Evolutionary conservation across 2,797 vertebrate species (phyloP), one percentile per base, ranked within the genome.

Genomic region (Lates japonicus): DNA sequence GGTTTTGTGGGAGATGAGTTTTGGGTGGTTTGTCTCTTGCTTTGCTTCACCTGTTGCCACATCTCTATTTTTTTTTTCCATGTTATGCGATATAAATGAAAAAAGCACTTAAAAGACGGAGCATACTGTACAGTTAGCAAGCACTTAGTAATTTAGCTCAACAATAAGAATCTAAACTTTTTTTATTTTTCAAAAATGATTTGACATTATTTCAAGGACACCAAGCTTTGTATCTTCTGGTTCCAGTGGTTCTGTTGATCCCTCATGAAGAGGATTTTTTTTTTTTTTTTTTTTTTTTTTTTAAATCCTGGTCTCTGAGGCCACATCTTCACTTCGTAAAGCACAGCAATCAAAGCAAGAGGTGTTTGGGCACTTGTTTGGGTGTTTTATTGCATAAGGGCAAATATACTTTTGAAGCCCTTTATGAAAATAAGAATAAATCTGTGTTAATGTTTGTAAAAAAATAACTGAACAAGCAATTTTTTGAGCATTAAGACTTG

Each of bases 41-140:
- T 90, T 88, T 90, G 78, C 82, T 87, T 81, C 60, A 79, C 39
- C 69, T 81, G 68, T 89, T 85, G 70, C 86, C 67, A 76, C 74
- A n/a, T 77, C 14, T 60, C 33, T 41, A 10, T 64, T 62, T 69
- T 76, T 79, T 44, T 44, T 46, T 17, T 20, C 17, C 79, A 88
- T 88, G 85, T 85, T 71, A 81, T 81, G 72, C n/a, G 65, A 79
- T 86, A 71, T 60, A 75, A 81, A 85, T 76, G 69, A 42, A 80
- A 48, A 60, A 63, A 13, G 51, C 84, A 88, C 80, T 88, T 85
- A 67, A 76, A 66, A 81, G 64, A 81, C 57, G 48, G 67, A 64
- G 70, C 41, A 72, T 80, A 78, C 67, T 79, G 65, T 73, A 70
- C 75, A 67, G 57, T 72, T 76, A 82, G 61, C 49, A 49, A 87